Evolutionary conservation across 2,797 vertebrate species (phyloP).

Genomic region (Clamator glandarius): DNA sequence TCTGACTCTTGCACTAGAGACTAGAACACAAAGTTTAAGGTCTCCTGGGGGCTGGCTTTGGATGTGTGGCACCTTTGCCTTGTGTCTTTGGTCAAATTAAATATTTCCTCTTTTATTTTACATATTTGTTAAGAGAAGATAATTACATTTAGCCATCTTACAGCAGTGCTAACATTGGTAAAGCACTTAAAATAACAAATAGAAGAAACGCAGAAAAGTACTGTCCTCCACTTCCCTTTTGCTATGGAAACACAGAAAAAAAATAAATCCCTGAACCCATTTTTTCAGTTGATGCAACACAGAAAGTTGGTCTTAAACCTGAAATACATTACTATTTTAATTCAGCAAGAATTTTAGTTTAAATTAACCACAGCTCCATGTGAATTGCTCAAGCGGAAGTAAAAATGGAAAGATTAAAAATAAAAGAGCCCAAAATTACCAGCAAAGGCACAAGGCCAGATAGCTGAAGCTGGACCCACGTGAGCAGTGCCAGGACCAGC

Average conservation of each 20-base stretch:
- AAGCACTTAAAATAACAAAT: neutral
- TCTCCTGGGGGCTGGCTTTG: neutral
- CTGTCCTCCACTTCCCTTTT: neutral
- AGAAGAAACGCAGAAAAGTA: neutral
- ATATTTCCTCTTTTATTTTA: neutral
- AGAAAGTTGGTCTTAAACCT: neutral
- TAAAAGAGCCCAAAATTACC: conserved; percentile 10
- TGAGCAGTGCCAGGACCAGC: neutral
- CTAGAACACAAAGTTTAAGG: neutral
- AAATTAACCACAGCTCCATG: neutral
- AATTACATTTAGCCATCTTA: neutral
- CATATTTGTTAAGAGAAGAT: neutral
- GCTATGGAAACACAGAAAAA: neutral
- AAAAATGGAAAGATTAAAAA: conserved; percentile 40
- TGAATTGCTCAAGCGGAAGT: neutral
- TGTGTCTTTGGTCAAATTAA: neutral
- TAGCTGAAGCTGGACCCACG: neutral
- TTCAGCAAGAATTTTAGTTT: neutral
- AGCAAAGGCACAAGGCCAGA: neutral
- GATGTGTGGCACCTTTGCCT: rapidly evolving
- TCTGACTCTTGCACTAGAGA: neutral
- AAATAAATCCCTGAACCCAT: neutral
- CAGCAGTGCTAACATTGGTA: neutral
- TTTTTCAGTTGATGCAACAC: neutral
- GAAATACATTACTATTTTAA: neutral